A percentile compares a stretch with the other conserved stretches of the same genome.
These are phyloP conservation scores for Phyllotreta cruciferae DNA, from an alignment of 2,888 invertebrate genomes.

Conservation along the genomic window DNA sequence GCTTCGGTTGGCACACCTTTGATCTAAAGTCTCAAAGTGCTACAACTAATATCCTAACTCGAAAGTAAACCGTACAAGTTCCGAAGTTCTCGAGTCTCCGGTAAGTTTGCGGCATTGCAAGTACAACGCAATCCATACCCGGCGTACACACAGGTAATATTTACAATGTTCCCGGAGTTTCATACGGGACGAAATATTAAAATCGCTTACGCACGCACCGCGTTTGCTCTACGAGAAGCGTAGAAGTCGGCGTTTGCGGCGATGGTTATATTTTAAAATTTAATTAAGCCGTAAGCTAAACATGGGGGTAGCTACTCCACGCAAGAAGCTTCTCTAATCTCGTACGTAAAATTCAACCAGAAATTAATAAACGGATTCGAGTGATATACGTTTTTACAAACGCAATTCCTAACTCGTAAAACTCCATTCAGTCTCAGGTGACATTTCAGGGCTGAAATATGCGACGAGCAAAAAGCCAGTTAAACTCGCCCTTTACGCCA, in stretches of 20 bases:
- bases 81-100: constrained; percentile 28
- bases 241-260: not conserved
- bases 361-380: too few relatives aligned
- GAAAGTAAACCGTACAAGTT: constrained; percentile 29
- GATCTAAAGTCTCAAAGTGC: constrained; percentile 30
- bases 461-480: constrained; percentile 10
- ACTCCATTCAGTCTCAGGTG: not conserved
- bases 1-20: constrained; percentile 18
- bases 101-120: constrained; percentile 22
- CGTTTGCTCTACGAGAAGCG: not conserved
- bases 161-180: constrained; percentile 20
- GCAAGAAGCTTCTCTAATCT: not conserved
- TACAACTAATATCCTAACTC: constrained; percentile 33
- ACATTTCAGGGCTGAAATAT: not conserved
- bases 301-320: too few relatives aligned
- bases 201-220: constrained; percentile 20
- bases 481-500: constrained; percentile 10
- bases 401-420: not conserved
- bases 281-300: not conserved
- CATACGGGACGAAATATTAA: constrained; percentile 15
- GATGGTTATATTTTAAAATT: constrained; percentile 12
- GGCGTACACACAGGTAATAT: constrained; percentile 17
- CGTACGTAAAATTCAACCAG: too few relatives aligned
- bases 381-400: too few relatives aligned
- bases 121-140: constrained; percentile 22